Base-by-base conservation (phyloP, 2,888 invertebrate species). In the Pomacea canaliculata region DNA sequence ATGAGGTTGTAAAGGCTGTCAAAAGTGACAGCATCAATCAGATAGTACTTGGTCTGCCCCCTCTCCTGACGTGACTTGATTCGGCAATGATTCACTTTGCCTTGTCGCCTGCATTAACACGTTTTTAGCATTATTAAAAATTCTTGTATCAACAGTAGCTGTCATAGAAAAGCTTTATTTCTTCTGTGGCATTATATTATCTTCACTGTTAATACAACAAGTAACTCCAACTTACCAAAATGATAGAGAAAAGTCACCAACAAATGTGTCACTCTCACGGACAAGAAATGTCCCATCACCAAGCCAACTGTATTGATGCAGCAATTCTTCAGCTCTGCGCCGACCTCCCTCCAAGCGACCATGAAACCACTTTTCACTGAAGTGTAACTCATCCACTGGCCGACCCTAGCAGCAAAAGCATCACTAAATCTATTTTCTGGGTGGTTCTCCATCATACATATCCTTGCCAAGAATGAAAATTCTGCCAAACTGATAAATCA, bases 181-280 rank as follows among this genome's bases (percentile, higher is more conserved):
- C 51, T 56, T 56, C 51, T 56, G 51, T 16, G 16, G 16, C 16
- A 16, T 56, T 56, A 8, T 37, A 37, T 16, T 56, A 16, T 16
- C 51, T 13, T 56, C 16, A 0, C 16, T 16, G 51, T 63, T 16
- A 63, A 19, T 16, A 10, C 63, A 16, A 23, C 63, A 63, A 63
- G 27, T n/a, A 10, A 63, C 10, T 23, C 10, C 19, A 10, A 83
- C 90, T 88, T 86, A 92, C 97, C 96, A 96, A 91, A 98, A 98
- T 0, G 97, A 98, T 49, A 98, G 92, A 80, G 97, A 97, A 89
- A 97, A 98, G 91, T 98, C 98, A 0, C 98, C 98, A 0, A 97
- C 96, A 91, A 98, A 98, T 0, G 97, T 98, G 49, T 97, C 97
- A 89, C 97, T 97, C 84, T 97, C 91, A 56, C 98, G 93, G 0